phyloP scores from a whole-genome alignment of 1,140 invertebrate genomes.

The Zaprionus ghesquierei region DNA sequence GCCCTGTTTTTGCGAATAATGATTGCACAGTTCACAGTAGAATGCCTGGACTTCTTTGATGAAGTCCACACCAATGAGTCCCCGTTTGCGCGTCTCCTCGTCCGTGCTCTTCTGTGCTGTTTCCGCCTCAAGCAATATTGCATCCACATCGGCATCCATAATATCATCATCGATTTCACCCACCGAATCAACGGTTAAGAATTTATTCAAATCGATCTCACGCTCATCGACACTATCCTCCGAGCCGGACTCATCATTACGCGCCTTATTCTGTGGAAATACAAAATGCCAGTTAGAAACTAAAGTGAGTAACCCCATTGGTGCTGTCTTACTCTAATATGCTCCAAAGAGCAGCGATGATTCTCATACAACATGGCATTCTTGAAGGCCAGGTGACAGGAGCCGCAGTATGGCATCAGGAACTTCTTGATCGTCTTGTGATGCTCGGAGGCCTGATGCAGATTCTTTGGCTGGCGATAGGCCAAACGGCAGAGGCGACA shows the following conservation, averaged over 20 bases:
- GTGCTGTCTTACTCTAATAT: conserved; percentile 86
- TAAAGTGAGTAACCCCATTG: not conserved
- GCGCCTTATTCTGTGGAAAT: conserved; percentile 84
- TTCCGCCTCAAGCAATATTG: conserved; percentile 68
- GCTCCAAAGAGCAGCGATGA: conserved; percentile 90
- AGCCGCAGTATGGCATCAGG: conserved; percentile 89
- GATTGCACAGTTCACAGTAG: conserved; percentile 89
- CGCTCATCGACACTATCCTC: conserved; percentile 87
- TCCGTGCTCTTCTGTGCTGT: conserved; percentile 85
- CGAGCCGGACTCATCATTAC: conserved; percentile 76
- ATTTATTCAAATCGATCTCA: conserved; percentile 91
- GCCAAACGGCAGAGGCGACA: conserved; percentile 91
- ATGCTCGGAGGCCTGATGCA: conserved; percentile 89
- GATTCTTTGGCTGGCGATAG: conserved; percentile 89
- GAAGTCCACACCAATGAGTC: conserved; percentile 89
- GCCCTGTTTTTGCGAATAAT: conserved; percentile 86
- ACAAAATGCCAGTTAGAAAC: not conserved
- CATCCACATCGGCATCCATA: conserved; percentile 74
- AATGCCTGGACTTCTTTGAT: conserved; percentile 89
- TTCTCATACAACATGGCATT: conserved; percentile 92
- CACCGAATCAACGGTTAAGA: conserved; percentile 92
- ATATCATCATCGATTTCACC: conserved; percentile 90
- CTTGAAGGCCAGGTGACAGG: conserved; percentile 87
- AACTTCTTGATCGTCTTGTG: conserved; percentile 92
- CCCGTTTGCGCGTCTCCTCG: conserved; percentile 86